Evolutionary conservation across 2,888 invertebrate genomes (phyloP), one percentile per base, ranked within the genome.

Genomic region (Habroteleia sp.): DNA sequence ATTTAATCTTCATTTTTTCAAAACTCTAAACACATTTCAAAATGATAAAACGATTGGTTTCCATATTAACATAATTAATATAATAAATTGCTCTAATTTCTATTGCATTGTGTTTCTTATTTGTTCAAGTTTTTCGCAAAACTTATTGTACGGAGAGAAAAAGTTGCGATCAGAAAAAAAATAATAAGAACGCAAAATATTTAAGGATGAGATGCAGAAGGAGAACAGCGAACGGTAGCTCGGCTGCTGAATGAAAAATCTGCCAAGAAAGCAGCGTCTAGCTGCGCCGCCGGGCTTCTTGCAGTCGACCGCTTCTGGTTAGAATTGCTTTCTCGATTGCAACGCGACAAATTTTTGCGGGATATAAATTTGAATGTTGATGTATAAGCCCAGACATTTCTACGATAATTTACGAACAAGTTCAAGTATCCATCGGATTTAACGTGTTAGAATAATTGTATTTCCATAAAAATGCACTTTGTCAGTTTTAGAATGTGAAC

Each of bases 301-400:
- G 39, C 14, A 48, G 29, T 29, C 37, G 39, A 48, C 27, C 46
- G 37, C 60, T 25, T 46, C 37, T 44, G 60, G 46, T 44, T 33
- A 46, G 23, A 58, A 58, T 58, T 58, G 23, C 54, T 41, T 54
- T 39, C 23, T 27, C 58, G 27, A 58, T 58, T 60, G 44, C 39
- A 20, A 17, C 11, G 46, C 35, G 14, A 39, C 20, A 20, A 48
- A 48, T 23, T 60, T 46, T 62, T 41, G 62, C 20, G n/a, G 20
- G 3, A 27, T 62, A 62, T 41, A 62, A 62, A 39, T 48, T 48
- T 48, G 17, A 27, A 54, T 16, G 39, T 29, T 29, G 11, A 54
- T 54, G 17, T 39, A 54, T 54, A 39, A 10, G 13, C 39, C n/a
- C 7, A 11, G 17, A 29, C 10, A 17, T 8, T 16, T 35, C 27